A percentile compares a stretch with the other conserved stretches of the same genome.
These are phyloP conservation scores for Rostratula benghalensis DNA, from an alignment of 2,113 vertebrate species.

Conservation along the genomic window DNA sequence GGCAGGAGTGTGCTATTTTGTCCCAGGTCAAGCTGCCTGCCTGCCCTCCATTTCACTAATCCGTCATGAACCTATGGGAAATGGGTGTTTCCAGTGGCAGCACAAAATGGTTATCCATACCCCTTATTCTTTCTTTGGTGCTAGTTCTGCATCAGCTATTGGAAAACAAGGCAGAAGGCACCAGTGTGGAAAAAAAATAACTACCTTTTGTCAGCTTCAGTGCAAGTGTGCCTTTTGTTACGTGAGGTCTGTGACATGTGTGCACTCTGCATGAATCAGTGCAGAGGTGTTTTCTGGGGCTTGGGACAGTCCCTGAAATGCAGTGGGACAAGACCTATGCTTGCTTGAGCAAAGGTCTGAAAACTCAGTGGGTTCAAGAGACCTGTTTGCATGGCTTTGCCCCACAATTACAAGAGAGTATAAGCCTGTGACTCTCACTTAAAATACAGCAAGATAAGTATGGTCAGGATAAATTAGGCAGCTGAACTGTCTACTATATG, in stretches of 20 bases:
- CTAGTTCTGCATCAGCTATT: neutral
- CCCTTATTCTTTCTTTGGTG: neutral
- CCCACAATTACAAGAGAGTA: neutral
- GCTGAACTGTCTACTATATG: neutral
- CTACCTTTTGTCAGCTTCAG: neutral
- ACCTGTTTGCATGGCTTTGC: neutral
- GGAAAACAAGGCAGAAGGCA: neutral
- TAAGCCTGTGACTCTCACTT: neutral
- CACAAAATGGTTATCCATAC: neutral
- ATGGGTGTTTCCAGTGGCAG: neutral
- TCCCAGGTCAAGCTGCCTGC: neutral
- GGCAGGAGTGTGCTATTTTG: rapidly evolving
- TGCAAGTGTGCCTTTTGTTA: neutral
- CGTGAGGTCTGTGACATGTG: neutral
- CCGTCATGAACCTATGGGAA: neutral
- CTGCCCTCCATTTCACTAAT: neutral
- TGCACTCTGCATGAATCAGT: neutral
- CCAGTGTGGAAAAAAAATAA: neutral
- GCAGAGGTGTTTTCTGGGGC: neutral
- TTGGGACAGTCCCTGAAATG: neutral
- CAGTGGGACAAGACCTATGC: too few relatives aligned
- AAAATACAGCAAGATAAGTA: neutral
- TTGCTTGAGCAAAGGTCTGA: neutral
- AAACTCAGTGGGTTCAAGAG: neutral
- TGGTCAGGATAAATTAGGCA: neutral